A percentile compares a stretch with the other conserved stretches of the same genome.
phyloP scores from a whole-genome alignment of 2,888 invertebrate species.

The Cartodere bifasciata region DNA sequence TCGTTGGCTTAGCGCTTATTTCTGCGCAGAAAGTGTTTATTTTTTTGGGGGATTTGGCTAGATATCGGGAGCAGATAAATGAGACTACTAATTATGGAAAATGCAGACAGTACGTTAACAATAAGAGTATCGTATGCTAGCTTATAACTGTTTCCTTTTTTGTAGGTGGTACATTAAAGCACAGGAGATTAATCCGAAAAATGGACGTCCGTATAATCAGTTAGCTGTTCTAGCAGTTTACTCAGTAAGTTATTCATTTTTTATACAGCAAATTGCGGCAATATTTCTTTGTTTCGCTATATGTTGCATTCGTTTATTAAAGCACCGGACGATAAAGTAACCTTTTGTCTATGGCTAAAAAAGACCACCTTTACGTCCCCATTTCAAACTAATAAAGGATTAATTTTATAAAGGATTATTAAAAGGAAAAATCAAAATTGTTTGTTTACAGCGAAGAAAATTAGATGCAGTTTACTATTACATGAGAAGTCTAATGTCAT shows the following conservation, averaged over 20 bases:
- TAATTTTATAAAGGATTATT: too few species aligned
- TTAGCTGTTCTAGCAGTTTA: constrained; percentile 80
- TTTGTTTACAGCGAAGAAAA: constrained; percentile 65
- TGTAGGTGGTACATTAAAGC: constrained; percentile 82
- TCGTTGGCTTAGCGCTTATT: constrained; percentile 63
- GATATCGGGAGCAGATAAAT: constrained; percentile 78
- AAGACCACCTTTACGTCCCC: too few species aligned
- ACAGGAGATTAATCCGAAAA: constrained; percentile 85
- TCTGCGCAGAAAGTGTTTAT: constrained; percentile 80
- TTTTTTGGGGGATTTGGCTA: constrained; percentile 82
- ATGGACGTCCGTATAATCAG: constrained; percentile 91
- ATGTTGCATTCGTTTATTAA: too few species aligned
- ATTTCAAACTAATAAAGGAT: too few species aligned
- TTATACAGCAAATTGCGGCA: too few species aligned
- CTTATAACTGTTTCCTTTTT: constrained; percentile 13
- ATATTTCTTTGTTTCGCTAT: too few species aligned
- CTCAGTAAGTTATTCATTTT: constrained; percentile 44
- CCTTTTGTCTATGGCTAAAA: too few species aligned
- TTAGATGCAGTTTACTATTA: constrained; percentile 95
- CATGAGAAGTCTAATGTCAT: constrained; percentile 88
- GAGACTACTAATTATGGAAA: constrained; percentile 70
- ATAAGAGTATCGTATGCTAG: background rate
- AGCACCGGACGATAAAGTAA: too few species aligned
- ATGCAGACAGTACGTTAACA: constrained; percentile 58
- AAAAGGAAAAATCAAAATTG: too few species aligned